These are phyloP conservation scores for Limosa lapponica DNA, from an alignment of 2,797 vertebrate genomes.

Conservation along the genomic window DNA sequence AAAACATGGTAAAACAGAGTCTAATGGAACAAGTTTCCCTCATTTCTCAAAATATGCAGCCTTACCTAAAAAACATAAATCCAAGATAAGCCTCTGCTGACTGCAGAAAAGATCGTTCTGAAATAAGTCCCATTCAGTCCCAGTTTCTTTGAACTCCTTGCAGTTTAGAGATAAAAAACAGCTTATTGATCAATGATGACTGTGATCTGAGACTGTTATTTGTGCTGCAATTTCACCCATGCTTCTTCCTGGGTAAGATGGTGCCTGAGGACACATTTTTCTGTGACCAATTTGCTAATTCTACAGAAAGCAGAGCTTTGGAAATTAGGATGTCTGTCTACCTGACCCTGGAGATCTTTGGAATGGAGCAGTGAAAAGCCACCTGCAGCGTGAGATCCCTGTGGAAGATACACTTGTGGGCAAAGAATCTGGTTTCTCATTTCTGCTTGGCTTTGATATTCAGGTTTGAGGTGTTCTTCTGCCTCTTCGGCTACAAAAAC, in stretches of 20 bases:
- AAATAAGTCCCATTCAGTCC: not conserved
- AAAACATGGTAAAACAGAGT: not conserved
- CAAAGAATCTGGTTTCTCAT: not conserved
- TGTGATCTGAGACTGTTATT: not conserved
- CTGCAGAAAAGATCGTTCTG: not conserved
- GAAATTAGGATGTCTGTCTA: not conserved
- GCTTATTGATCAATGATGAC: not conserved
- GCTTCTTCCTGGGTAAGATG: not conserved
- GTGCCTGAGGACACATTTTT: not conserved
- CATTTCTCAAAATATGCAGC: not conserved
- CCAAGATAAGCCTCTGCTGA: constrained; percentile 4
- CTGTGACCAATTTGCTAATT: not conserved
- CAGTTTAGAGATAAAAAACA: not conserved
- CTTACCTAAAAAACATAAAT: constrained; percentile 1
- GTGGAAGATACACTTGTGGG: not conserved
- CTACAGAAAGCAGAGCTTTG: not conserved
- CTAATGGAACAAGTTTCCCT: not conserved
- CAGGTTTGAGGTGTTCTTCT: not conserved
- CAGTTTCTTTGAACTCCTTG: not conserved
- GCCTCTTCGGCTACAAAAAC: not conserved
- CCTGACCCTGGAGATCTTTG: not conserved
- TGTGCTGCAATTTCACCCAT: not conserved
- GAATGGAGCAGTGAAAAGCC: not conserved
- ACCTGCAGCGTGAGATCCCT: not conserved
- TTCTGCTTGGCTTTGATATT: not conserved